Evolutionary conservation across 2,797 vertebrate species (phyloP).

Genomic region (Tadarida brasiliensis): DNA sequence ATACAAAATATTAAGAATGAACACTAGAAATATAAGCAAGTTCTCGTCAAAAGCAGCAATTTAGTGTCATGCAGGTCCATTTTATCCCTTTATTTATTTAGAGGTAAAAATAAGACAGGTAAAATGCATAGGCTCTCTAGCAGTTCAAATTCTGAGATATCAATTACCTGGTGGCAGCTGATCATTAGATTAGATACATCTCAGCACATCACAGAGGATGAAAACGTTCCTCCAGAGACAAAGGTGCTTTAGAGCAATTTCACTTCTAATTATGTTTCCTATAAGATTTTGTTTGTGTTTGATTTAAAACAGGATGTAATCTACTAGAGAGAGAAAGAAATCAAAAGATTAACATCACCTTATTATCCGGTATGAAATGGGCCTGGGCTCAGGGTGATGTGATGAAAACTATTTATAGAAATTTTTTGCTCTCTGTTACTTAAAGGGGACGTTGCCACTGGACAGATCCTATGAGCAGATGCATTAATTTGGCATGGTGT

Average conservation of each 20-base stretch:
- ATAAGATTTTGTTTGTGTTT: conserved; percentile 81
- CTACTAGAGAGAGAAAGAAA: conserved; percentile 69
- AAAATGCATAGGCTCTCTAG: conserved; percentile 62
- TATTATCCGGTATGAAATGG: conserved; percentile 77
- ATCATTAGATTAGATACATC: conserved; percentile 83
- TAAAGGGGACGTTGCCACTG: conserved; percentile 33
- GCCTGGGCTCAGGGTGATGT: conserved; percentile 22
- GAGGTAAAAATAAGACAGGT: conserved; percentile 63
- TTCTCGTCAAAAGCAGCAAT: background rate
- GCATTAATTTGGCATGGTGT: conserved; percentile 38
- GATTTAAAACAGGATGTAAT: conserved; percentile 77
- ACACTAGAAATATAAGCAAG: conserved; percentile 27
- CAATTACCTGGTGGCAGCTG: conserved; percentile 81
- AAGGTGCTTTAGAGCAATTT: conserved; percentile 82
- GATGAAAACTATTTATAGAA: conserved; percentile 77
- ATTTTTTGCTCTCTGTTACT: conserved; percentile 74
- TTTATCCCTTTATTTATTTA: conserved; percentile 68
- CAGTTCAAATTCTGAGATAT: conserved; percentile 69
- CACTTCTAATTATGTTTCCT: conserved; percentile 83
- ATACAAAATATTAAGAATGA: background rate
- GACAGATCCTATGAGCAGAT: conserved; percentile 67
- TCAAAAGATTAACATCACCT: conserved; percentile 78
- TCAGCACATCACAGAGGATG: conserved; percentile 70
- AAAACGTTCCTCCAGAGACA: conserved; percentile 78
- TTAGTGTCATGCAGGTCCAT: background rate